Conservation (phyloP, 2,888 invertebrate genomes). For the Erebia palarica region DNA sequence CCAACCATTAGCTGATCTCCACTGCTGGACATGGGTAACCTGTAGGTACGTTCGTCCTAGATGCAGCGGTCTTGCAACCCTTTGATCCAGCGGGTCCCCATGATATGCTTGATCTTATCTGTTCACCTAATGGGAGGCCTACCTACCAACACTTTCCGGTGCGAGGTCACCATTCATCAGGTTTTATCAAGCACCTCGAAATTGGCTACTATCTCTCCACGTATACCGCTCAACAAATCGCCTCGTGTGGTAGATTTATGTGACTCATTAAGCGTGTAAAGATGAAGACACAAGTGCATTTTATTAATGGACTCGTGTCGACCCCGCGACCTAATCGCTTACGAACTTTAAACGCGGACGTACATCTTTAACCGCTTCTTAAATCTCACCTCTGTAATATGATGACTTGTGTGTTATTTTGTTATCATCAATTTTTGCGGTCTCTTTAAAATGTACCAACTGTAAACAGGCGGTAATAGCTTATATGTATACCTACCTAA, state of each 20-base stretch:
- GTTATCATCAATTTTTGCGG: background rate
- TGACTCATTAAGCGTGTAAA: constrained; percentile 12
- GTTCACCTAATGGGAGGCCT: no score
- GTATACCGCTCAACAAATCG: background rate
- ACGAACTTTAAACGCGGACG: constrained; percentile 25
- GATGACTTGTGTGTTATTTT: background rate
- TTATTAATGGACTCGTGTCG: constrained; percentile 36
- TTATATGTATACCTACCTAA: no score
- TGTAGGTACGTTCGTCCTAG: no score
- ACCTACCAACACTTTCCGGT: no score
- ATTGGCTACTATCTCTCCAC: background rate
- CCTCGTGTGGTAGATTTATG: background rate
- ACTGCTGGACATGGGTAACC: no score
- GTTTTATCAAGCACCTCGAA: no score
- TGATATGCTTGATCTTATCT: no score
- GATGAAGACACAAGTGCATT: constrained; percentile 20
- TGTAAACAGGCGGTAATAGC: no score
- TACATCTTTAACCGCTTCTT: constrained; percentile 23
- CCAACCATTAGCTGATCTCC: no score
- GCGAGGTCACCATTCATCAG: no score
- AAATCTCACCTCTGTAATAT: constrained; percentile 15
- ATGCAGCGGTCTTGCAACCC: no score
- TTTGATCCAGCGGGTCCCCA: no score
- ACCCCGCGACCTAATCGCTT: constrained; percentile 37
- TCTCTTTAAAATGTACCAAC: background rate